Evolutionary conservation across 2,113 vertebrate genomes (phyloP).

Genomic region (Toxotes chatareus): DNA sequence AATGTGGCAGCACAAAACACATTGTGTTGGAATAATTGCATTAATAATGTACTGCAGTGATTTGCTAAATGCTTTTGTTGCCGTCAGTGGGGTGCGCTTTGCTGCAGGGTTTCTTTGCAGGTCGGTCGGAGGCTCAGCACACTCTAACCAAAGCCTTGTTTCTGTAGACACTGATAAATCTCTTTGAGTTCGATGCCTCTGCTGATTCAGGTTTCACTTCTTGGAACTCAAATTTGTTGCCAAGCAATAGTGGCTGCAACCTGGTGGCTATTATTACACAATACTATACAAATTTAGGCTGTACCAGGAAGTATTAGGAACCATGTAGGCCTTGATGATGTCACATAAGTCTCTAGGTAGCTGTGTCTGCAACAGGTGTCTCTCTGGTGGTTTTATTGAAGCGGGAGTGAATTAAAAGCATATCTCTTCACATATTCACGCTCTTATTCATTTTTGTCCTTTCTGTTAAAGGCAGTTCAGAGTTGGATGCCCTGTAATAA

Average conservation of each 20-base stretch:
- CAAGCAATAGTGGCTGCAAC: slow-evolving; percentile 22
- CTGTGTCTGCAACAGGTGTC: slow-evolving; percentile 23
- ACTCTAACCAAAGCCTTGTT: slow-evolving; percentile 45
- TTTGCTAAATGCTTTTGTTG: slow-evolving; percentile 33
- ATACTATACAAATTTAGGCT: neutral
- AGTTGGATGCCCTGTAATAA: slow-evolving; percentile 50
- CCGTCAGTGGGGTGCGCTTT: slow-evolving; percentile 30
- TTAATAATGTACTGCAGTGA: slow-evolving; percentile 38
- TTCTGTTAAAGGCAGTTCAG: slow-evolving; percentile 22
- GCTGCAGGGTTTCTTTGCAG: slow-evolving; percentile 21
- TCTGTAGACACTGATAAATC: slow-evolving; percentile 24
- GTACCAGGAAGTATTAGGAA: slow-evolving; percentile 11
- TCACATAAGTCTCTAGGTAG: neutral
- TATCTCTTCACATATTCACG: slow-evolving; percentile 29
- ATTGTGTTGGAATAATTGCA: slow-evolving; percentile 35
- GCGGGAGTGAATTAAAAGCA: slow-evolving; percentile 63
- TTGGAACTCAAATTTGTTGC: slow-evolving; percentile 36
- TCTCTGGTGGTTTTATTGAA: slow-evolving; percentile 41
- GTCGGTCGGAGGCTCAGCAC: slow-evolving; percentile 32
- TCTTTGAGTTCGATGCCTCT: neutral
- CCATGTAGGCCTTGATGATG: slow-evolving; percentile 18
- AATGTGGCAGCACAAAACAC: slow-evolving; percentile 35
- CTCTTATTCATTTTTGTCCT: slow-evolving; percentile 19
- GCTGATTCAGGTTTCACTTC: slow-evolving; percentile 16
- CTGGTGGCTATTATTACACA: slow-evolving; percentile 1